Evolutionary conservation across 2,888 invertebrate species (phyloP).

Genomic region (Protonemura montana): DNA sequence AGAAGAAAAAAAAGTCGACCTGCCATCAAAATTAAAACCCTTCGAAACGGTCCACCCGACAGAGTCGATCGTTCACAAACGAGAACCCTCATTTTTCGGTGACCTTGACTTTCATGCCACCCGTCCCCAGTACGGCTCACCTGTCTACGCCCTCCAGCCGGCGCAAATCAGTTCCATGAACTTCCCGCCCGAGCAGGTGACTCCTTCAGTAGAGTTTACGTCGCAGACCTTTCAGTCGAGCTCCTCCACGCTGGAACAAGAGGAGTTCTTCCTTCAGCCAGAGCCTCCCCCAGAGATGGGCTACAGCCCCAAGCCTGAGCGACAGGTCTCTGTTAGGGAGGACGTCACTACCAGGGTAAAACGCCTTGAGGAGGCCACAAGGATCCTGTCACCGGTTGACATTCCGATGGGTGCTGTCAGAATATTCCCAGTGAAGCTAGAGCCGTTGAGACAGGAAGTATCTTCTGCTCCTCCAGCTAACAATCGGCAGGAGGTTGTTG

Average conservation of each 20-base stretch:
- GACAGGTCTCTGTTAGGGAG: constrained; percentile 59
- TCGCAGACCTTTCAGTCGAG: constrained; percentile 54
- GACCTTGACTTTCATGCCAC: constrained; percentile 21
- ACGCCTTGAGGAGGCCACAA: constrained; percentile 67
- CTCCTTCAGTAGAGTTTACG: constrained; percentile 49
- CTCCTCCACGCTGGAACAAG: constrained; percentile 54
- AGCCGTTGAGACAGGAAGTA: constrained; percentile 43
- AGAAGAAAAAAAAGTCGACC: constrained; percentile 5
- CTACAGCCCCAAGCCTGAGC: constrained; percentile 64
- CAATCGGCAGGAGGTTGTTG: constrained; percentile 14
- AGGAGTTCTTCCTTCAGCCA: constrained; percentile 67
- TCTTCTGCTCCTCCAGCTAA: constrained; percentile 15
- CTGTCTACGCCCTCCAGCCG: constrained; percentile 35
- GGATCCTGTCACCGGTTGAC: constrained; percentile 61
- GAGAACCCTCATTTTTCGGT: constrained; percentile 21
- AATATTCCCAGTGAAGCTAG: constrained; percentile 59
- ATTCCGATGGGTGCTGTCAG: constrained; percentile 67
- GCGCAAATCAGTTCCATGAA: constrained; percentile 25
- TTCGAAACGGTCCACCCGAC: constrained; percentile 24
- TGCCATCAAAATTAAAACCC: not conserved
- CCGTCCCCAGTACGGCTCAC: constrained; percentile 21
- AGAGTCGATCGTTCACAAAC: constrained; percentile 14
- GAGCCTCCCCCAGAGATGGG: constrained; percentile 77
- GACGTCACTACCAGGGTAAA: constrained; percentile 68
- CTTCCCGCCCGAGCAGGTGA: constrained; percentile 18